Base-by-base conservation (phyloP, 2,113 vertebrate species). In the Nothobranchius furzeri region DNA sequence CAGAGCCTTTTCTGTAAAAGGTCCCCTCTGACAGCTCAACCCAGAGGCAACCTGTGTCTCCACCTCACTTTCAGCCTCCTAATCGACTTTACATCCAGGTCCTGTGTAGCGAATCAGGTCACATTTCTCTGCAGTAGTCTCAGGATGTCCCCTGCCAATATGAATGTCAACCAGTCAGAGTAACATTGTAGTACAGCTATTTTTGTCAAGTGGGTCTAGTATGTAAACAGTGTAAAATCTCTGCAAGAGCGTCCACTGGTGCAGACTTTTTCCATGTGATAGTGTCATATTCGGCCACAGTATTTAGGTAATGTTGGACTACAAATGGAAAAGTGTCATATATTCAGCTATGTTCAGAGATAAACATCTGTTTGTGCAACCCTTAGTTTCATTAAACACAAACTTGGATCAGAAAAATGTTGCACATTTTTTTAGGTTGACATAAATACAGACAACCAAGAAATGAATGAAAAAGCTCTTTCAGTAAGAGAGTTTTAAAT, bases 1-100 rank as follows among this genome's bases (percentile, higher is more conserved):
- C 60, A 50, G 47, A 59, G 75, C 12, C 48, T 78, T 70, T 42
- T 78, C 58, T 58, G 60, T 45, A 70, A 67, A 45, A 55, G 57
- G 66, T 85, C 36, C 12, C 10, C 25, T 75, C 48, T 75, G 78
- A 79, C 79, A 85, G 73, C 64, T 79, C 60, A 57, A 67, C 60
- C 73, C 59, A 73, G 65, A 75, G 63, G 69, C 72, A 56, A 62
- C 54, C 40, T 65, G 51, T 58, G 35, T 52, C 36, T n/a, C 1
- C 53, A 14, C 45, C 36, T 50, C 12, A 15, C 64, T 60, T n/a
- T 24, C 45, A 35, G 56, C 53, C 64, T 76, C 40, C 8, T 68
- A 59, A 83, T 83, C 24, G 8, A 74, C 55, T 78, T 77, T 70
- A 73, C 63, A 68, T 76, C 69, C 63, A 60, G 62, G 56, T 48